These are phyloP conservation scores for Melanotaenia nigrans DNA, from an alignment of 2,797 vertebrate genomes.

Conservation along the genomic window DNA sequence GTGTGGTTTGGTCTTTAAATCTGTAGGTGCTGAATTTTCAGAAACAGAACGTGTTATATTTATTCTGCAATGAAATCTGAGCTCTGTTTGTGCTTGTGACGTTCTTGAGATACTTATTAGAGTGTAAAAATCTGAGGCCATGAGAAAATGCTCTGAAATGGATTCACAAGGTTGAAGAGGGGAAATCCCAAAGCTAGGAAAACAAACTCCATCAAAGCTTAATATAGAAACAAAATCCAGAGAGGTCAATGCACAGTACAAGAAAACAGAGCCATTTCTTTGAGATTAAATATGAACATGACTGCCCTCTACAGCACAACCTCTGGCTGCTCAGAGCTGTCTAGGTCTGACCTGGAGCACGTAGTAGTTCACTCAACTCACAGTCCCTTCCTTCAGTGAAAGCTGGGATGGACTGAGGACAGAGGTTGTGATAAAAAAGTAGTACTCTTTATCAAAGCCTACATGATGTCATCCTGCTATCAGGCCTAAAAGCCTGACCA, in stretches of 20 bases:
- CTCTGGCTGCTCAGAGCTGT: constrained; percentile 1
- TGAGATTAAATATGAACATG: constrained; percentile 46
- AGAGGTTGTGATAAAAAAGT: constrained; percentile 59
- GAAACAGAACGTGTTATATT: constrained; percentile 26
- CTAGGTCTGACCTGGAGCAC: constrained; percentile 26
- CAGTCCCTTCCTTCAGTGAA: constrained; percentile 56
- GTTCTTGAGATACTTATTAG: constrained; percentile 51
- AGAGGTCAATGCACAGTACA: constrained; percentile 50
- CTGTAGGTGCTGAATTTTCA: constrained; percentile 36
- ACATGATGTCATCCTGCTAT: constrained; percentile 69
- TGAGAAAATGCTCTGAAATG: constrained; percentile 69
- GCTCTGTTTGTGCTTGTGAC: constrained; percentile 40
- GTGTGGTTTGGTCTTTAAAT: constrained; percentile 40
- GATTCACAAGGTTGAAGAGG: constrained; percentile 71
- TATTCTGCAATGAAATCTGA: constrained; percentile 61
- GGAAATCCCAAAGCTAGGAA: constrained; percentile 54
- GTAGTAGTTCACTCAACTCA: constrained; percentile 16
- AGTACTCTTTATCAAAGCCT: constrained; percentile 29
- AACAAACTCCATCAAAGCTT: constrained; percentile 63
- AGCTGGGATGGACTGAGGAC: constrained; percentile 43
- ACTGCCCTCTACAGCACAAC: constrained; percentile 34
- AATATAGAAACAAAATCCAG: constrained; percentile 60
- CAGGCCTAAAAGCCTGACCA: constrained; percentile 28
- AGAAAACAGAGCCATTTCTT: constrained; percentile 55
- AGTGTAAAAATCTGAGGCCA: constrained; percentile 54